Percentiles rank a stretch among this genome's conserved stretches.
Conservation (phyloP, 2,888 invertebrate genomes). For the Erpobdella octoculata region DNA sequence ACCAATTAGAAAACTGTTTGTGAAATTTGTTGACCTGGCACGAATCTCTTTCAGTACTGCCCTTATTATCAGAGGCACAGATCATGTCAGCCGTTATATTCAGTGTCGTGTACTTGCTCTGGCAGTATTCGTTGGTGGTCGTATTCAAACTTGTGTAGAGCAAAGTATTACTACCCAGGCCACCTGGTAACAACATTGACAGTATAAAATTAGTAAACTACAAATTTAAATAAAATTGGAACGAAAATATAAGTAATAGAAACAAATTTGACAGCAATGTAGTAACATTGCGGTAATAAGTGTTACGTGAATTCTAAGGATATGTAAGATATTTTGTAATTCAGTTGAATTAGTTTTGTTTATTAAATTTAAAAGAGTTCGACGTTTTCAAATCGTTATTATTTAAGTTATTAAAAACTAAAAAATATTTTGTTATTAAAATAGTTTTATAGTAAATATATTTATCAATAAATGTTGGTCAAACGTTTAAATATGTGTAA, state of each 20-base stretch:
- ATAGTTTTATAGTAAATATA: too few relatives aligned
- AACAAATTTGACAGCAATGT: too few relatives aligned
- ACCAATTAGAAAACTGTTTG: too few relatives aligned
- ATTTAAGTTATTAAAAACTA: not conserved
- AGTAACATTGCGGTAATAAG: too few relatives aligned
- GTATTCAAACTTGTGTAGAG: conserved; percentile 29
- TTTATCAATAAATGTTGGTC: not conserved
- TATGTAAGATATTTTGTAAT: too few relatives aligned
- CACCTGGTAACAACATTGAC: not conserved
- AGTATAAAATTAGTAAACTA: too few relatives aligned
- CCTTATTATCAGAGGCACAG: conserved; percentile 27
- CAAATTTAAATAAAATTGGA: too few relatives aligned
- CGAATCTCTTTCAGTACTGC: conserved; percentile 28
- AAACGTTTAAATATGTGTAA: not conserved
- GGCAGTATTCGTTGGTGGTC: conserved; percentile 31
- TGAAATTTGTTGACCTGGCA: conserved; percentile 30
- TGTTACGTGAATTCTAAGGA: too few relatives aligned
- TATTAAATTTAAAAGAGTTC: too few relatives aligned
- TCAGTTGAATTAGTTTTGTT: too few relatives aligned
- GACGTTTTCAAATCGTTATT: not conserved
- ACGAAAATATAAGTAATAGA: too few relatives aligned
- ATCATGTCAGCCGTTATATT: conserved; percentile 32
- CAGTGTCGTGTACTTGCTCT: not conserved
- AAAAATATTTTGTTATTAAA: too few relatives aligned
- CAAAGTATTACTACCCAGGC: not conserved